These are phyloP conservation scores for Lophotriccus pileatus DNA, from an alignment of 2,797 vertebrate genomes.

Conservation along the genomic window DNA sequence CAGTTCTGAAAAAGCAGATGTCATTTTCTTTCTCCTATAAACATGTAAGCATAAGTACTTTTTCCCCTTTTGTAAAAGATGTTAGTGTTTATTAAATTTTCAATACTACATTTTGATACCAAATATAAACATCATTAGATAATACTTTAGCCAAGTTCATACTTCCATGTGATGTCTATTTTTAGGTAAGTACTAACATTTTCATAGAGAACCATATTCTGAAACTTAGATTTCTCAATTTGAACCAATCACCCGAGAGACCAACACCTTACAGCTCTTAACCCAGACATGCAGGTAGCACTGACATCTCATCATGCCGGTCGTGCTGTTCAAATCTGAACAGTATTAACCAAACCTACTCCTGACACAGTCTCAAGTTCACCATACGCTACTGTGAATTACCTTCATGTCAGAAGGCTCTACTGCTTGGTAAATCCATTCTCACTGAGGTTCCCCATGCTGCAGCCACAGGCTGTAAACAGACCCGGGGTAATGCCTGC, in stretches of 20 bases:
- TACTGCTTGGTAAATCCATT: not conserved
- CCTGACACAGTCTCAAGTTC: not conserved
- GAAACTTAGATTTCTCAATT: not conserved
- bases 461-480: not conserved
- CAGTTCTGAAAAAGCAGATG: not conserved
- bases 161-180: not conserved
- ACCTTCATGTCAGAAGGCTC: not conserved
- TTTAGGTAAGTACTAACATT: not conserved
- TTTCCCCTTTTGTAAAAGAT: not conserved
- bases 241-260: not conserved
- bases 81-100: not conserved
- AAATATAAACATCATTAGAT: not conserved
- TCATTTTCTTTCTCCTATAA: not conserved
- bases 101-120: not conserved
- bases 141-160: not conserved
- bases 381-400: not conserved
- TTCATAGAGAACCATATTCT: not conserved
- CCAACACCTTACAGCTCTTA: not conserved
- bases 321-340: not conserved
- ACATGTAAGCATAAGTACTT: accelerated
- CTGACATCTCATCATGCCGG: accelerated
- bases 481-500: not conserved
- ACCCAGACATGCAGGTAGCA: not conserved
- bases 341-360: not conserved
- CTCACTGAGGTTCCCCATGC: not conserved